These are phyloP conservation scores for Mungos mungo DNA, from an alignment of 2,113 vertebrate species.

Conservation along the genomic window DNA sequence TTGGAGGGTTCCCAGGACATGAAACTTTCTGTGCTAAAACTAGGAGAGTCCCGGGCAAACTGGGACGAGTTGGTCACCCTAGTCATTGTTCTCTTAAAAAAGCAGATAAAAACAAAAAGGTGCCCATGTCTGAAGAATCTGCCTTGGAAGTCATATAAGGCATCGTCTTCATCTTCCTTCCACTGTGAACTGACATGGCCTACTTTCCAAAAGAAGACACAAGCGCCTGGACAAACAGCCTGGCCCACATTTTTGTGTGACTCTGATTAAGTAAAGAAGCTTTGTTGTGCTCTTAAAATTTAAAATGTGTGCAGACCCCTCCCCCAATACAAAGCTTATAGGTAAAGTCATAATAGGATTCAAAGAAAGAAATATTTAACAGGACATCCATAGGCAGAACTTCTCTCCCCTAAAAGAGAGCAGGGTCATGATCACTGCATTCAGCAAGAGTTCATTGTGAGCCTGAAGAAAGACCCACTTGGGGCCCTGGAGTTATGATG, in stretches of 20 bases:
- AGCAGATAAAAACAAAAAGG: slow-evolving; percentile 17
- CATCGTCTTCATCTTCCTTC: slow-evolving; percentile 26
- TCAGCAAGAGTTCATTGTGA: slow-evolving; percentile 37
- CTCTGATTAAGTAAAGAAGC: slow-evolving; percentile 41
- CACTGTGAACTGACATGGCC: neutral
- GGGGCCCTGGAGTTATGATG: slow-evolving; percentile 61
- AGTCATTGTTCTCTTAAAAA: neutral
- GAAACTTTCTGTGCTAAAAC: neutral
- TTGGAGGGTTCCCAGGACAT: neutral
- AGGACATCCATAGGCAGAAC: slow-evolving; percentile 32
- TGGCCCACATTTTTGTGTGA: slow-evolving; percentile 35
- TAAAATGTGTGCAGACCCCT: slow-evolving; percentile 2
- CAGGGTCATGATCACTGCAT: neutral
- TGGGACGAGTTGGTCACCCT: neutral
- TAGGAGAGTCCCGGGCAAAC: neutral
- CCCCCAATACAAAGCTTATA: slow-evolving; percentile 3
- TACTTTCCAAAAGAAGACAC: slow-evolving; percentile 52
- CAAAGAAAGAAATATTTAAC: slow-evolving; percentile 38
- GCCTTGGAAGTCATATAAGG: neutral
- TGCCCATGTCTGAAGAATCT: neutral
- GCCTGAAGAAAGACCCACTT: slow-evolving; percentile 41
- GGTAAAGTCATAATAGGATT: slow-evolving; percentile 39
- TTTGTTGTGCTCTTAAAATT: slow-evolving; percentile 40
- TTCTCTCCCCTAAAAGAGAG: neutral
- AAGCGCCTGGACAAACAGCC: neutral